Percentiles rank a stretch among this genome's conserved stretches.
Evolutionary conservation across 2,113 vertebrate genomes (phyloP).

Genomic region (Atlantisia rogersi): DNA sequence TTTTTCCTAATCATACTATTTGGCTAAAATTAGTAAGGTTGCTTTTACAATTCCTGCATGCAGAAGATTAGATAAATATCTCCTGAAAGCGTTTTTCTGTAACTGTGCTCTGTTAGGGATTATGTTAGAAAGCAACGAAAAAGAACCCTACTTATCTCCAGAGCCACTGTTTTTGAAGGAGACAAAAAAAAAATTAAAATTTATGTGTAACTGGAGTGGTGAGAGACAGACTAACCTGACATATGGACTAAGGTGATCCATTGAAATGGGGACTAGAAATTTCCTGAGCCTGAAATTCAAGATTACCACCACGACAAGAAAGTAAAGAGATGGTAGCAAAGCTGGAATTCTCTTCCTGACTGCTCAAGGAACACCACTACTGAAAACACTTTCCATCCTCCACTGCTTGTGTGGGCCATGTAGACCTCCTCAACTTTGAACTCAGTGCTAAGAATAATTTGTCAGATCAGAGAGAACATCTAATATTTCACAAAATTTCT

Average conservation of each 20-base stretch:
- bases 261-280: background rate
- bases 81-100: background rate
- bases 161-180: background rate
- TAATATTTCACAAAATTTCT: background rate
- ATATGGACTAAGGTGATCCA: background rate
- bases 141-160: background rate
- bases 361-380: background rate
- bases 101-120: background rate
- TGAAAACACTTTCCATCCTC: background rate
- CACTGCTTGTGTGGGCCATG: background rate
- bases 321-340: background rate
- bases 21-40: background rate
- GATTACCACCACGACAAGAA: background rate
- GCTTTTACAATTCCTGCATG: background rate
- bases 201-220: background rate
- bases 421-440: background rate
- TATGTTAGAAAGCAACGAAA: background rate
- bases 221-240: background rate
- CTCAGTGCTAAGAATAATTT: background rate
- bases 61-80: background rate
- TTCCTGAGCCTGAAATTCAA: background rate
- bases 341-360: background rate
- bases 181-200: background rate
- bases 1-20: background rate
- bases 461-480: background rate